These are phyloP conservation scores for Psophia crepitans DNA, from an alignment of 2,113 vertebrate genomes.

Conservation along the genomic window DNA sequence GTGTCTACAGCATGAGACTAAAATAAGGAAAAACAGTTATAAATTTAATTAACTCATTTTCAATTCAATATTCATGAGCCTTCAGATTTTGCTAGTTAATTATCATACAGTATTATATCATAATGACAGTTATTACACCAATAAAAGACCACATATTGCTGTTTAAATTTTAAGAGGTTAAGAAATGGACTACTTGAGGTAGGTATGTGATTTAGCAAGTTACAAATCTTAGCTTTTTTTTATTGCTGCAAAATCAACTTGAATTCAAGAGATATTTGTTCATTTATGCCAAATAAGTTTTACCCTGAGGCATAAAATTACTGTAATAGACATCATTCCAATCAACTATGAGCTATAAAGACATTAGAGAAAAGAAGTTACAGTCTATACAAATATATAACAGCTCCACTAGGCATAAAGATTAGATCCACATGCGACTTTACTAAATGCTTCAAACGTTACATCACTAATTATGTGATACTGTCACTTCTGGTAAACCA, in stretches of 20 bases:
- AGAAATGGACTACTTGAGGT: background rate
- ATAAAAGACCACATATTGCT: background rate
- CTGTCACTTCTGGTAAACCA: slow-evolving; percentile 59
- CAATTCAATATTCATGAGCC: background rate
- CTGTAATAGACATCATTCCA: background rate
- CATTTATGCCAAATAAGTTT: background rate
- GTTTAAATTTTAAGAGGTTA: slow-evolving; percentile 1
- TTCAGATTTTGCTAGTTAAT: background rate
- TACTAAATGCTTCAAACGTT: slow-evolving; percentile 46
- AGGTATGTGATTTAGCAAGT: background rate
- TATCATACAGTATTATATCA: background rate
- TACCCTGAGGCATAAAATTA: background rate
- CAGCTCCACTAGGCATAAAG: slow-evolving; percentile 35
- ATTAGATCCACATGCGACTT: slow-evolving; percentile 58
- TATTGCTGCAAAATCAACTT: background rate
- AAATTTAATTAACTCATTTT: background rate
- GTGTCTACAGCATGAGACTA: background rate
- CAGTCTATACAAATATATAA: slow-evolving; percentile 9
- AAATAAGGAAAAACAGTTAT: background rate
- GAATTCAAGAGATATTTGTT: background rate
- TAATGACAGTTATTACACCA: background rate
- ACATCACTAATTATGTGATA: slow-evolving; percentile 63
- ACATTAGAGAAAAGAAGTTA: slow-evolving; percentile 35
- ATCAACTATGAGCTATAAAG: slow-evolving; percentile 10
- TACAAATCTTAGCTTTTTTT: background rate